Conservation (phyloP, 2,797 vertebrate species). For the Falco rusticolus region DNA sequence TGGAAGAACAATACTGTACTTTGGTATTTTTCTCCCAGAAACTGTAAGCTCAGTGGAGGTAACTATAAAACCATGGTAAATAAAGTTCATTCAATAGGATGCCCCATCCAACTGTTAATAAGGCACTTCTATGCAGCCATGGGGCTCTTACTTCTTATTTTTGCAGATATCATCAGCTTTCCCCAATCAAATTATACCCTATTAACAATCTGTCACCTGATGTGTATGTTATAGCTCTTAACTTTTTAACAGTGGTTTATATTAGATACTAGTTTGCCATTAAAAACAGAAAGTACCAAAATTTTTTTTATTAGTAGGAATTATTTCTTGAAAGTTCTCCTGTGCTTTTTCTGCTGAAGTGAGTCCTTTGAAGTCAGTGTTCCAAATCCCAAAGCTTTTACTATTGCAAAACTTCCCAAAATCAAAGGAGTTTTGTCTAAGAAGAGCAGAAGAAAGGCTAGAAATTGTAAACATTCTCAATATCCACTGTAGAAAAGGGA, state of each 20-base stretch:
- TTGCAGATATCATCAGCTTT: not conserved
- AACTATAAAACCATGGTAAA: conserved; percentile 6
- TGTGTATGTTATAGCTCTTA: not conserved
- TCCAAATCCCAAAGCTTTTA: conserved; percentile 25
- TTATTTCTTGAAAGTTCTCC: not conserved
- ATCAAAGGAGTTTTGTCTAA: not conserved
- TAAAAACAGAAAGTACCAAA: conserved; percentile 16
- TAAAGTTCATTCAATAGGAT: conserved; percentile 13
- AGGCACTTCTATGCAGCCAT: not conserved
- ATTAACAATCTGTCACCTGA: not conserved
- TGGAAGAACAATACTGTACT: not conserved
- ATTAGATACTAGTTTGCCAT: not conserved
- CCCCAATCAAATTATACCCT: not conserved
- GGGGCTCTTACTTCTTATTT: not conserved
- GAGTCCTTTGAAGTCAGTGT: conserved; percentile 1
- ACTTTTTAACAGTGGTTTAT: not conserved
- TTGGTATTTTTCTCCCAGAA: not conserved
- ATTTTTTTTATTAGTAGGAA: not conserved
- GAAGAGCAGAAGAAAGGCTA: not conserved
- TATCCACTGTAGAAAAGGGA: not conserved
- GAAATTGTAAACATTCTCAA: not conserved
- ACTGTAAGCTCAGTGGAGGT: not conserved
- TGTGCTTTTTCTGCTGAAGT: not conserved
- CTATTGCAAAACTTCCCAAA: not conserved
- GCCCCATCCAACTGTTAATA: not conserved